Base-by-base conservation (phyloP, 2,888 invertebrate species). In the Halictus quadricinctus region DNA sequence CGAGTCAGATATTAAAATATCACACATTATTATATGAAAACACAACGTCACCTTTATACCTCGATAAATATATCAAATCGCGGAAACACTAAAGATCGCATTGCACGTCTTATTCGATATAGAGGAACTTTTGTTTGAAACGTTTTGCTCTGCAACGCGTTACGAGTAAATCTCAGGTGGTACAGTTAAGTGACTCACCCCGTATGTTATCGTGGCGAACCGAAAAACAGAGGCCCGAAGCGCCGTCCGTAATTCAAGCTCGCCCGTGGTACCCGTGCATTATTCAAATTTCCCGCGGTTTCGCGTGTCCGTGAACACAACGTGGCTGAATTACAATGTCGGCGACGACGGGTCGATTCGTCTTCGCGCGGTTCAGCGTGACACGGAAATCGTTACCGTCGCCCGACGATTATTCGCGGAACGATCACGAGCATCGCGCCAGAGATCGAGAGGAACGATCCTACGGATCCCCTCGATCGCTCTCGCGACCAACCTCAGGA, bases 361-460 rank as follows among this genome's bases (percentile, higher is more conserved):
- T 79, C 76, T 83, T 76, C 41, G 41, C 69, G 41, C 72, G 79
- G 60, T 60, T 64, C 70, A 66, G 77, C 87, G 74, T 86, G 87
- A 81, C 84, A 81, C 88, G 88, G 88, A 84, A 81, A 87, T 84
- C 84, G 81, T 58, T 76, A 73, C 41, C 54, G 79, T 13, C 18
- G 78, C 60, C 60, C 64, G 76, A 80, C 72, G 81, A 80, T 58
- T 70, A 54, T 81, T 77, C 72, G 70, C 69, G 79, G 43, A 46
- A 43, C 15, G 66, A 72, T 72, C 77, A 79, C 73, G 79, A 79
- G 64, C 43, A 10, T 8, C 36, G 36, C 66, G 54, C 54, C 2
- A 54, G 54, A 54, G 54, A 54, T 54, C 54, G 21, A 21, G 21
- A 54, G 8, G 10, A 54, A 54, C 36, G 66, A 36, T 60, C 60